A percentile compares a stretch with the other conserved stretches of the same genome.
Evolutionary conservation across 2,888 invertebrate genomes (phyloP).

Genomic region (Taphrorychus bicolor): DNA sequence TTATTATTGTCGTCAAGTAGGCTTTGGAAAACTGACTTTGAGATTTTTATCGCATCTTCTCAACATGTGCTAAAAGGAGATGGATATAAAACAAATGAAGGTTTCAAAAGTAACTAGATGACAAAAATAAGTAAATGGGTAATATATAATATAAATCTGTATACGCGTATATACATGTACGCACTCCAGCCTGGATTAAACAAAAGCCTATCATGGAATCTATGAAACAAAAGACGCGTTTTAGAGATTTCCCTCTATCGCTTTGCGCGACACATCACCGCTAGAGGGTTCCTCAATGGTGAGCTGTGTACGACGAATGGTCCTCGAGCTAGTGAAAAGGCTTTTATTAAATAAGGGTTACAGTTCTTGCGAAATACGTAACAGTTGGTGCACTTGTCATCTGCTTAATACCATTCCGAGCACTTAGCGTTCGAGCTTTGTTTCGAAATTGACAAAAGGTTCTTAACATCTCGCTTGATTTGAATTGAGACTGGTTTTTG

Average conservation of each 20-base stretch:
- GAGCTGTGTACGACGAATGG: background rate
- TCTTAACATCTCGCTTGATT: slow-evolving; percentile 1
- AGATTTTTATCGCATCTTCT: no score
- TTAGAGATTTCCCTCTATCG: background rate
- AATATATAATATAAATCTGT: no score
- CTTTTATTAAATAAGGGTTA: slow-evolving; percentile 40
- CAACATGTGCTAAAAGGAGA: no score
- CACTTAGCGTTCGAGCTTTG: slow-evolving; percentile 25
- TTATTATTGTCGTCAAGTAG: no score
- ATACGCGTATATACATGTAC: no score
- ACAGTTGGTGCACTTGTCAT: slow-evolving; percentile 50
- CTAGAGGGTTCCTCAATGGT: background rate
- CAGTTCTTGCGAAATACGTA: slow-evolving; percentile 47
- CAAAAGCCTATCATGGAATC: background rate
- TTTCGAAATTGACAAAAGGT: slow-evolving; percentile 8
- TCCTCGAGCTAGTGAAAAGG: slow-evolving; percentile 1
- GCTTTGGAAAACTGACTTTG: no score
- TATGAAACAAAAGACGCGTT: background rate
- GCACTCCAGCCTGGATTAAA: no score
- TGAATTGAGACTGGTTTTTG: background rate
- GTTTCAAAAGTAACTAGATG: no score
- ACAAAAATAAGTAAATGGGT: no score
- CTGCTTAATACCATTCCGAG: slow-evolving; percentile 41
- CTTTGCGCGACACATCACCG: slow-evolving; percentile 2
- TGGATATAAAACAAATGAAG: no score